Conservation (phyloP, 2,113 vertebrate genomes). For the Piaya cayana region DNA sequence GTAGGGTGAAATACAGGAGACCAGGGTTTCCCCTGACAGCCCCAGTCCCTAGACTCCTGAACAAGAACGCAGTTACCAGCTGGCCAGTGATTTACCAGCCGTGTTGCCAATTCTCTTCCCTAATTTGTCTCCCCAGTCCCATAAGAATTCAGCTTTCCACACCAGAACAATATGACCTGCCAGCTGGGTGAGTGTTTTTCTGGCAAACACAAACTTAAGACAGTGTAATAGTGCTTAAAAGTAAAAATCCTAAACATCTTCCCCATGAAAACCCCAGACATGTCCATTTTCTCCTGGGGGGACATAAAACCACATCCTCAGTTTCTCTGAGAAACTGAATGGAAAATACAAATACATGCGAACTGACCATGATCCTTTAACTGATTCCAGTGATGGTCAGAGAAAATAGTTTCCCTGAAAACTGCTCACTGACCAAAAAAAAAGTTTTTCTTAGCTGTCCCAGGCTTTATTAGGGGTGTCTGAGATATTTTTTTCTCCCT, state of each 20-base stretch:
- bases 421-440: neutral
- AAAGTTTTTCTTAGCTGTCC: neutral
- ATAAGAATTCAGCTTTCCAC: neutral
- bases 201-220: neutral
- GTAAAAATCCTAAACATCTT: neutral
- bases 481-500: neutral
- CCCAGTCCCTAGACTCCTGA: neutral
- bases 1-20: neutral
- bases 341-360: neutral
- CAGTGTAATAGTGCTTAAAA: neutral
- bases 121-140: neutral
- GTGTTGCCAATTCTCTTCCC: neutral
- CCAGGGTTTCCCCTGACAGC: neutral
- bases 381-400: neutral
- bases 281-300: neutral
- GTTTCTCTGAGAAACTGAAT: neutral
- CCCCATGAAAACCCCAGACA: neutral
- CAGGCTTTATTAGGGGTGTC: neutral
- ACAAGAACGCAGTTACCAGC: neutral
- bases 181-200: neutral
- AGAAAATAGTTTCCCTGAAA: neutral
- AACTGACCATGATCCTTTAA: neutral
- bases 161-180: neutral
- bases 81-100: neutral
- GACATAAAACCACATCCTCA: neutral